Evolutionary conservation across 2,888 invertebrate species (phyloP).

Genomic region (Nipponacmea schrenckii): DNA sequence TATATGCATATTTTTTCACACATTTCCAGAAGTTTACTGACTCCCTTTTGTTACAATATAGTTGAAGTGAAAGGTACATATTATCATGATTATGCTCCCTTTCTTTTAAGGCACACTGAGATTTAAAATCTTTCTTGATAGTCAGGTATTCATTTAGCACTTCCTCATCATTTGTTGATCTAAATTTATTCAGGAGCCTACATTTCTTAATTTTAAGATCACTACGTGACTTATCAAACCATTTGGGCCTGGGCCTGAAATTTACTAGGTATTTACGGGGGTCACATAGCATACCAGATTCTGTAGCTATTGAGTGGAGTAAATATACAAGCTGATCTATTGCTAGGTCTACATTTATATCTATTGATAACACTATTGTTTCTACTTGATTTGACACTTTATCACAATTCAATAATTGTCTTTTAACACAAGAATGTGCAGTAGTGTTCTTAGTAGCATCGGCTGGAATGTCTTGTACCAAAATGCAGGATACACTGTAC

Average conservation of each 20-base stretch:
- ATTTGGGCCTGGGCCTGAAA: background rate
- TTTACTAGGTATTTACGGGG: background rate
- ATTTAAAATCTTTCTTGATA: background rate
- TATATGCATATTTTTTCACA: background rate
- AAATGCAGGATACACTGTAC: too few species aligned
- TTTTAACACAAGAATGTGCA: too few species aligned
- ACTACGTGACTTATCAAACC: background rate
- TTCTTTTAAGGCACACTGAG: background rate
- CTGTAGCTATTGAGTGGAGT: background rate
- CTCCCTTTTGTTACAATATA: background rate
- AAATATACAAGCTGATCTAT: background rate
- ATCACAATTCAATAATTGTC: background rate
- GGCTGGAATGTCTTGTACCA: too few species aligned
- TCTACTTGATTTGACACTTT: background rate
- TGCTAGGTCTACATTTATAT: background rate
- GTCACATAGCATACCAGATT: background rate
- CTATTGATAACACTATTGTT: background rate
- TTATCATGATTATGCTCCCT: background rate
- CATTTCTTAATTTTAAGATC: constrained; percentile 1
- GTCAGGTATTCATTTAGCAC: background rate
- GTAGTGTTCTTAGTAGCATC: too few species aligned
- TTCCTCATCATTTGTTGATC: background rate
- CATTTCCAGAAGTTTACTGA: background rate
- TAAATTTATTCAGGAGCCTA: background rate
- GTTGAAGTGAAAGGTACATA: background rate